Evolutionary conservation across 2,113 vertebrate genomes (phyloP).

Genomic region (Sceloporus tristichus): DNA sequence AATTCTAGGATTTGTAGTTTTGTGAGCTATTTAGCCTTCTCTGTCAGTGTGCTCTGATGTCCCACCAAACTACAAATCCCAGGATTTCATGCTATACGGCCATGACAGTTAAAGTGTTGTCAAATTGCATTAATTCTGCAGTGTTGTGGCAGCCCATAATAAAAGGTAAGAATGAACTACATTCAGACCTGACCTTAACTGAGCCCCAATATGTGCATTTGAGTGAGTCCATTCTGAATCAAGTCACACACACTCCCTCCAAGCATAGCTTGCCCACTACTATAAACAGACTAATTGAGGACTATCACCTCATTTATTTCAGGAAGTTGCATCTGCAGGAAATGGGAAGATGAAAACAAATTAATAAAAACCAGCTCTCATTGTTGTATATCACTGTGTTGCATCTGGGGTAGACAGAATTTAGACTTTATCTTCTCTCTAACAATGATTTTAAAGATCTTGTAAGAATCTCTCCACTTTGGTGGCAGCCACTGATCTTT

Average conservation of each 20-base stretch:
- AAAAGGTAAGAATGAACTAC: neutral
- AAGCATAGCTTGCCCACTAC: neutral
- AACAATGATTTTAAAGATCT: conserved; percentile 30
- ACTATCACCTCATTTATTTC: conserved; percentile 28
- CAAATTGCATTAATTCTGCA: too few relatives aligned
- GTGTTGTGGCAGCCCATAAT: neutral
- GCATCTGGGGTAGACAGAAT: conserved; percentile 61
- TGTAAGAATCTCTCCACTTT: too few relatives aligned
- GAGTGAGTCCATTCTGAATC: neutral
- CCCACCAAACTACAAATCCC: too few relatives aligned
- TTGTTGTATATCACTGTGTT: conserved; percentile 50
- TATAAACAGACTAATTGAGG: neutral
- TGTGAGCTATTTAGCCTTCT: too few relatives aligned
- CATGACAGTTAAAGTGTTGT: too few relatives aligned
- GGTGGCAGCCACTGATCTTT: conserved; percentile 47
- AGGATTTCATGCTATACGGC: too few relatives aligned
- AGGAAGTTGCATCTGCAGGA: conserved; percentile 26
- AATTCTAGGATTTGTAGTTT: too few relatives aligned
- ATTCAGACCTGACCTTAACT: neutral
- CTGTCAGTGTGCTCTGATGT: too few relatives aligned
- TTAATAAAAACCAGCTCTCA: neutral
- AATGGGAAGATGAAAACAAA: conserved; percentile 44
- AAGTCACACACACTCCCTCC: too few relatives aligned
- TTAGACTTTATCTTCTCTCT: conserved; percentile 53
- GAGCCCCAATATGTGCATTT: neutral